Conservation (phyloP, 1,140 invertebrate species). For the Drosophila littoralis region DNA sequence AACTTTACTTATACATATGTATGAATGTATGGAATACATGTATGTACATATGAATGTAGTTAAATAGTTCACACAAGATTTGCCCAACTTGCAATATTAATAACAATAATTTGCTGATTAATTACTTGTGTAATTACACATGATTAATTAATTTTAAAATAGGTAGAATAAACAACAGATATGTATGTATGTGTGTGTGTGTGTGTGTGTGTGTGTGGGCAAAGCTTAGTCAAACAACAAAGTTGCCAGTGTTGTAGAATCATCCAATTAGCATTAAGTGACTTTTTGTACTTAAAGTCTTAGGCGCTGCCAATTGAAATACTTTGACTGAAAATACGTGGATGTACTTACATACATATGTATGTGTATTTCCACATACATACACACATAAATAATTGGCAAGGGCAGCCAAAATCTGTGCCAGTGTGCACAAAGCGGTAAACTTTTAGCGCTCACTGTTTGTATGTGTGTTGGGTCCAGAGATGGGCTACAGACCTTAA, state of each 20-base stretch:
- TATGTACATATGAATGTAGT: neutral
- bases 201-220: neutral
- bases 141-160: neutral
- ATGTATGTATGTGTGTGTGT: neutral
- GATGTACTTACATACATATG: neutral
- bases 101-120: neutral
- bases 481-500: too few relatives aligned
- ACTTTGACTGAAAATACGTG: neutral
- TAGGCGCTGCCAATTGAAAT: neutral
- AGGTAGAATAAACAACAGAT: neutral
- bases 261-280: neutral
- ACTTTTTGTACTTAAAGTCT: neutral
- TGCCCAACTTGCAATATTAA: neutral
- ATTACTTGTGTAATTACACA: neutral
- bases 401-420: conserved; percentile 16
- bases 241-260: neutral
- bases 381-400: conserved; percentile 29
- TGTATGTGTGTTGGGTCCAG: too few relatives aligned
- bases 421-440: neutral
- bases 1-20: too few relatives aligned
- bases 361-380: neutral
- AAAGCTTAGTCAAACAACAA: neutral
- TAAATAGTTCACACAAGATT: too few relatives aligned
- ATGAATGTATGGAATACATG: too few relatives aligned
- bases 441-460: conserved; percentile 19